Percentiles rank a stretch among this genome's conserved stretches.
Evolutionary conservation across 1,140 invertebrate genomes (phyloP).

Genomic region (Formica exsecta): DNA sequence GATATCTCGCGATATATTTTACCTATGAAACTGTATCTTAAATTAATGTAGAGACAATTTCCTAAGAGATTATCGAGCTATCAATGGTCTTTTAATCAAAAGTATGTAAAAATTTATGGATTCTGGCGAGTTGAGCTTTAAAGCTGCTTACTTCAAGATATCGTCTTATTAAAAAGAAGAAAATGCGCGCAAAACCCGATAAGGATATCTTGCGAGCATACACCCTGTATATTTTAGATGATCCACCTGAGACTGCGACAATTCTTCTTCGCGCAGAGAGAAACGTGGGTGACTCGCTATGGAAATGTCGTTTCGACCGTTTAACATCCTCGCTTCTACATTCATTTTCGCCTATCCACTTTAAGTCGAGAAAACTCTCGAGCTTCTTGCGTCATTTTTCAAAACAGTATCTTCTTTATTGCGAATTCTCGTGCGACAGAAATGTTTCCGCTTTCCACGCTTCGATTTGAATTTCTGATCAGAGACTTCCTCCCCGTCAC

Average conservation of each 20-base stretch:
- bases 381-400: constrained; percentile 55
- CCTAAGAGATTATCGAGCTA: background rate
- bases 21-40: background rate
- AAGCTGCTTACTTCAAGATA: background rate
- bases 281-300: constrained; percentile 23
- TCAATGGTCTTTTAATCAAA: too few relatives aligned
- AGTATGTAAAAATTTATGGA: background rate
- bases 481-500: background rate
- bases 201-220: background rate
- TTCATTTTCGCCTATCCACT: constrained; percentile 31
- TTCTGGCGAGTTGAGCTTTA: background rate
- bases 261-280: constrained; percentile 40
- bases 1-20: constrained; percentile 2
- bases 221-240: constrained; percentile 35
- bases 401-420: constrained; percentile 55
- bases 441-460: constrained; percentile 49
- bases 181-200: background rate
- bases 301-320: constrained; percentile 49
- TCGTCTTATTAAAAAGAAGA: background rate
- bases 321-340: constrained; percentile 34
- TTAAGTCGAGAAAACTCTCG: constrained; percentile 32
- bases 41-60: background rate
- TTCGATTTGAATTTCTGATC: constrained; percentile 58
- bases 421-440: constrained; percentile 43
- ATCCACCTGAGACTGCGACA: constrained; percentile 26